These are phyloP conservation scores for Mastomys coucha DNA, from an alignment of 2,113 vertebrate species.

Conservation along the genomic window DNA sequence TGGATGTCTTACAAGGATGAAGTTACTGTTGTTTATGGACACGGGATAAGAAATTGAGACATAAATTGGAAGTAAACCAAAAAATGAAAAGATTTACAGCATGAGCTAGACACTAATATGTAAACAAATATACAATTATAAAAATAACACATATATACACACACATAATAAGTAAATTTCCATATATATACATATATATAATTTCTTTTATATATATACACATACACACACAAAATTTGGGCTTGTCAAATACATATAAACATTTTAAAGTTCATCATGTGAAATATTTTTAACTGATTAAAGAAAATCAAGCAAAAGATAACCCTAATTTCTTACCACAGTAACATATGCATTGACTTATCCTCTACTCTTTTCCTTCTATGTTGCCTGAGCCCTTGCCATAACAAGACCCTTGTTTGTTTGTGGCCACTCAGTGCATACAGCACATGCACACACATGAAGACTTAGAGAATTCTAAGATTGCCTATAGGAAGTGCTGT, in stretches of 20 bases:
- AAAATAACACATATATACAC: not conserved
- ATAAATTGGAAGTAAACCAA: slow-evolving; percentile 32
- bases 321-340: not conserved
- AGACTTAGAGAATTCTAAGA: too few species aligned
- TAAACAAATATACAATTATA: not conserved
- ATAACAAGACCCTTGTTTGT: not conserved
- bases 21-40: slow-evolving; percentile 56
- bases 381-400: not conserved
- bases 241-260: too few species aligned
- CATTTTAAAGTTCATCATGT: slow-evolving; percentile 8
- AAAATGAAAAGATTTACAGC: not conserved
- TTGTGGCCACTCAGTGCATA: not conserved
- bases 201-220: not conserved
- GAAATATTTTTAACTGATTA: slow-evolving; percentile 37
- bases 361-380: not conserved
- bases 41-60: slow-evolving; percentile 57
- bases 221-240: too few species aligned
- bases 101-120: not conserved
- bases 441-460: not conserved
- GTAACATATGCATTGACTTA: not conserved
- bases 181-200: not conserved
- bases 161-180: too few species aligned
- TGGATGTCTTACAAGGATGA: slow-evolving; percentile 43
- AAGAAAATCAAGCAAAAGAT: slow-evolving; percentile 16
- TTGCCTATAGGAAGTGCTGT: not conserved